Evolutionary conservation across 2,113 vertebrate genomes (phyloP), one percentile per base, ranked within the genome.

Genomic region (Trogon melanurus): DNA sequence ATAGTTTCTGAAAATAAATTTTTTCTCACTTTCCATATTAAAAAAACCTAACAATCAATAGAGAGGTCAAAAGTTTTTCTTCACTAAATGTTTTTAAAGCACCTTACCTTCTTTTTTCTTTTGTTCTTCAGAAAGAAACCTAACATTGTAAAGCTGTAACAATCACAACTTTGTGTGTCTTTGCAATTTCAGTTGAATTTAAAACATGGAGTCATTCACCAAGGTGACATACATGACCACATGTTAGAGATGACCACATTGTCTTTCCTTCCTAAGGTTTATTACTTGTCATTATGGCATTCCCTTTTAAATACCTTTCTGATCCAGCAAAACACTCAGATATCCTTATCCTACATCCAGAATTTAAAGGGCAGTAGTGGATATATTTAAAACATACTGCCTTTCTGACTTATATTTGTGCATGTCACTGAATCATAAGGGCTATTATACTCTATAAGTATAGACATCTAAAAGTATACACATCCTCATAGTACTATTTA

Each of bases 1-100:
- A 90, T 88, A 89, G 47, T 85, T 93, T 83, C 70, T 85, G 67
- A 93, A 95, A 96, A 90, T 79, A 93, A 95, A 73, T 82, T 69
- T n/a, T 89, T 94, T 95, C 58, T 70, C 64, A 76, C 47, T 88
- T 94, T 94, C 64, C 85, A 80, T 69, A 91, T 93, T 82, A 86
- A 78, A 89, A 91, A 48, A 60, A 65, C 54, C 16, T 60, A 88
- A 38, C 47, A 78, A 79, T 94, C 78, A 79, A 87, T 81, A 84
- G 15, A 80, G 44, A 91, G 60, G 61, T 82, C 84, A 91, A 54
- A 79, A 50, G 19, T 6, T 85, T 90, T 90, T 72, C 17, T 67
- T 91, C n/a, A 64, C 3, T 6, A 91, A 66, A 56, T 64, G 57
- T 62, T 91, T 84, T 89, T n/a, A 79, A 66, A 73, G 27, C 13